phyloP scores from a whole-genome alignment of 1,140 invertebrate genomes.

The Episyrphus balteatus region DNA sequence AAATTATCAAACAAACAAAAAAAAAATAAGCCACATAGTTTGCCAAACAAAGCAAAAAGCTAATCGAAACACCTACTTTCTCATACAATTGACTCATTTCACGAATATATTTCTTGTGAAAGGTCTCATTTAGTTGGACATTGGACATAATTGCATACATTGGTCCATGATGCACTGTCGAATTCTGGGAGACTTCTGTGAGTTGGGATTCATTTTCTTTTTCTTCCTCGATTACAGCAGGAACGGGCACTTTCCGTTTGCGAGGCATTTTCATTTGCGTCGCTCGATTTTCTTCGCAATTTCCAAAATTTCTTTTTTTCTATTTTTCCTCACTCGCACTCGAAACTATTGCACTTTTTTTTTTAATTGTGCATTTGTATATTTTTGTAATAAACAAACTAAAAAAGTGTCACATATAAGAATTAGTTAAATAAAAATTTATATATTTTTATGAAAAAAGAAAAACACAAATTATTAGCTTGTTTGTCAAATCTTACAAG shows the following conservation, averaged over 20 bases:
- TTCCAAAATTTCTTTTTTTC: too few species aligned
- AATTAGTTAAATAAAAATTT: too few species aligned
- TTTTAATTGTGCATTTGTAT: too few species aligned
- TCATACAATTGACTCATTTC: slow-evolving; percentile 46
- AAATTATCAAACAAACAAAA: slow-evolving; percentile 7
- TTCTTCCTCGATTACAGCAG: neutral
- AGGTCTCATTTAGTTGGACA: slow-evolving; percentile 47
- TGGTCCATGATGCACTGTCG: slow-evolving; percentile 10
- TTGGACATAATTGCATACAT: slow-evolving; percentile 42
- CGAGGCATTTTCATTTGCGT: slow-evolving; percentile 5
- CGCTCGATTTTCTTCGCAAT: too few species aligned
- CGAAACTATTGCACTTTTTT: too few species aligned
- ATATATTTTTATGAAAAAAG: too few species aligned
- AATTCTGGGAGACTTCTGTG: slow-evolving; percentile 1
- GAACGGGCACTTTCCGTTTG: slow-evolving; percentile 9
- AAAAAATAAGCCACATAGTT: neutral
- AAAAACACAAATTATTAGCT: too few species aligned
- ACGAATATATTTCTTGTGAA: slow-evolving; percentile 48
- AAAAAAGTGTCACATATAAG: too few species aligned
- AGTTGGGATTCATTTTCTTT: slow-evolving; percentile 8
- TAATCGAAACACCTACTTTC: slow-evolving; percentile 36
- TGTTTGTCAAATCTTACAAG: too few species aligned
- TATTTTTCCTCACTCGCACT: too few species aligned
- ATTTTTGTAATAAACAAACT: too few species aligned
- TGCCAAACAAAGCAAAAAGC: neutral